A percentile compares a stretch with the other conserved stretches of the same genome.
Evolutionary conservation across 2,113 vertebrate species (phyloP).

Genomic region (Globicephala melas): DNA sequence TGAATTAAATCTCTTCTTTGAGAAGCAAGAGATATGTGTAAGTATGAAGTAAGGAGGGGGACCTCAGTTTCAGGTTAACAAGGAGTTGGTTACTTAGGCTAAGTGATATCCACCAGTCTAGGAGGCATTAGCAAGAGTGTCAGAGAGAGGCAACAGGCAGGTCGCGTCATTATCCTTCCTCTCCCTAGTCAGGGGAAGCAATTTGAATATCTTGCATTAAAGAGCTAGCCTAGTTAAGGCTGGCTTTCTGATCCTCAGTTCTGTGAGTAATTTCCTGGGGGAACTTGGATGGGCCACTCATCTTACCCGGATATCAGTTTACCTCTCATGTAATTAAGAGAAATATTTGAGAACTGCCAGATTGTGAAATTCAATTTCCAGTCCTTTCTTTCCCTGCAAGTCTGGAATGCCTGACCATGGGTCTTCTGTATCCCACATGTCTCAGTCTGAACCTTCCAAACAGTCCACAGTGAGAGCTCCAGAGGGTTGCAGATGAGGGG

Average conservation of each 20-base stretch:
- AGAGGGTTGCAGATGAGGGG: neutral
- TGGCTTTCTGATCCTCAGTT: neutral
- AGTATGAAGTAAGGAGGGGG: neutral
- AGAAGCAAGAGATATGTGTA: neutral
- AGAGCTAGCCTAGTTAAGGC: neutral
- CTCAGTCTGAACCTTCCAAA: neutral
- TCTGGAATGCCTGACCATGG: neutral
- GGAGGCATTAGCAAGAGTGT: neutral
- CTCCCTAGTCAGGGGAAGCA: neutral
- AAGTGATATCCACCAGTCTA: neutral
- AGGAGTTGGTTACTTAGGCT: neutral
- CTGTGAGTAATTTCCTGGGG: neutral
- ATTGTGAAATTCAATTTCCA: neutral
- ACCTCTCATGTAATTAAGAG: neutral
- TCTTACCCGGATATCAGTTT: neutral
- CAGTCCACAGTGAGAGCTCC: neutral
- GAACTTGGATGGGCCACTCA: neutral
- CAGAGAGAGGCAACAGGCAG: neutral
- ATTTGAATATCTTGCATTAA: neutral
- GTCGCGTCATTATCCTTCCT: neutral
- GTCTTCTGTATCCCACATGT: neutral
- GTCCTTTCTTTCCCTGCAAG: neutral
- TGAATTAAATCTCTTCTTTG: constrained; percentile 45
- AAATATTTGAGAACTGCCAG: neutral
- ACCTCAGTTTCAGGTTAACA: neutral